Conservation (phyloP, 2,888 invertebrate genomes). For the Lysandra coridon region DNA sequence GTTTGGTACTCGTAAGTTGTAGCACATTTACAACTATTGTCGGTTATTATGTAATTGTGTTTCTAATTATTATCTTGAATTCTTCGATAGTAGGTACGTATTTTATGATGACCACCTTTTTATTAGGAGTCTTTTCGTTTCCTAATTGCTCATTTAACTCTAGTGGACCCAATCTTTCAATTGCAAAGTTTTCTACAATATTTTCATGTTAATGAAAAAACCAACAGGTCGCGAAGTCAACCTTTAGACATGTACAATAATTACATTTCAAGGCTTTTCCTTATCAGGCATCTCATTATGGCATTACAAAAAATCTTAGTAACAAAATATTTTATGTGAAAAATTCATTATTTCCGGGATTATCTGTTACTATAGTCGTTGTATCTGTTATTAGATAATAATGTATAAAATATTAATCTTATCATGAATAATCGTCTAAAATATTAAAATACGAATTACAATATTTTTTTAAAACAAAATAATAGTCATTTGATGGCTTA, state of each 20-base stretch:
- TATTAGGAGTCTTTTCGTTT: not conserved
- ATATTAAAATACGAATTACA: not conserved
- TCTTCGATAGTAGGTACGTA: not conserved
- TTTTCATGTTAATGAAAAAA: constrained; percentile 6
- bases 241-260: constrained; percentile 40
- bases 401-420: not conserved
- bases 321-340: constrained; percentile 32
- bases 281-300: constrained; percentile 47
- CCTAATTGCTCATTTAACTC: not conserved
- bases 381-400: not conserved
- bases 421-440: not conserved
- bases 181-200: not conserved
- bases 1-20: too few species aligned
- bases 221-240: constrained; percentile 18
- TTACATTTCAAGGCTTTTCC: constrained; percentile 55
- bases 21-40: too few species aligned
- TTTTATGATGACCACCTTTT: not conserved
- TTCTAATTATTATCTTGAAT: not conserved
- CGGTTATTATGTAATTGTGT: too few species aligned
- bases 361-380: not conserved
- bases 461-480: not conserved
- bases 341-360: constrained; percentile 35
- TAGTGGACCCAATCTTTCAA: not conserved
- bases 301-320: constrained; percentile 42
- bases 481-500: not conserved